phyloP scores from a whole-genome alignment of 2,888 invertebrate genomes.

The Unio delphinus region DNA sequence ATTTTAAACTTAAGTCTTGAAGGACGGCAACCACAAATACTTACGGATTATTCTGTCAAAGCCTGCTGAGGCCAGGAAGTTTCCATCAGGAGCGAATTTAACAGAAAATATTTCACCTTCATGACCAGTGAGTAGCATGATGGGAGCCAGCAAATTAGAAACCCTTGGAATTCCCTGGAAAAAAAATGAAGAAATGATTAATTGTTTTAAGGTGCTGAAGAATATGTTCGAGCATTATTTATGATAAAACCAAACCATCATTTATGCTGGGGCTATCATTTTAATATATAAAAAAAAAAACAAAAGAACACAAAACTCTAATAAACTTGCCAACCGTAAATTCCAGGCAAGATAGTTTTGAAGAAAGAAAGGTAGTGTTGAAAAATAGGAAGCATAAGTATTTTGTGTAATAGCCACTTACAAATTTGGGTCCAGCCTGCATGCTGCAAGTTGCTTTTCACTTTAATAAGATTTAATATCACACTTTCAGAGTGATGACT shows the following conservation, averaged over 20 bases:
- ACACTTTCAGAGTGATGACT: too few relatives aligned
- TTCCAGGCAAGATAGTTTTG: too few relatives aligned
- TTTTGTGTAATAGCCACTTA: too few relatives aligned
- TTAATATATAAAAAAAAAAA: too few relatives aligned
- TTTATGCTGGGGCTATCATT: background rate
- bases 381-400: too few relatives aligned
- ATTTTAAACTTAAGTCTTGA: too few relatives aligned
- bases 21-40: constrained; percentile 65
- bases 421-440: too few relatives aligned
- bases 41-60: constrained; percentile 96
- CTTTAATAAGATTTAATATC: too few relatives aligned
- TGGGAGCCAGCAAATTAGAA: constrained; percentile 90
- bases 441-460: too few relatives aligned
- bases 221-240: background rate
- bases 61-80: constrained; percentile 93
- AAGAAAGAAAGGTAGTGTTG: too few relatives aligned
- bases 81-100: constrained; percentile 97
- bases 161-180: constrained; percentile 76
- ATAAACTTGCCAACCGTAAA: too few relatives aligned
- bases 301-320: too few relatives aligned
- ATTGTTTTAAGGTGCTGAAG: background rate
- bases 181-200: background rate
- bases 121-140: constrained; percentile 96
- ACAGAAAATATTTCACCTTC: constrained; percentile 95
- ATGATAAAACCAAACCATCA: background rate